phyloP scores from a whole-genome alignment of 2,113 vertebrate species.

The Melanerpes formicivorus region DNA sequence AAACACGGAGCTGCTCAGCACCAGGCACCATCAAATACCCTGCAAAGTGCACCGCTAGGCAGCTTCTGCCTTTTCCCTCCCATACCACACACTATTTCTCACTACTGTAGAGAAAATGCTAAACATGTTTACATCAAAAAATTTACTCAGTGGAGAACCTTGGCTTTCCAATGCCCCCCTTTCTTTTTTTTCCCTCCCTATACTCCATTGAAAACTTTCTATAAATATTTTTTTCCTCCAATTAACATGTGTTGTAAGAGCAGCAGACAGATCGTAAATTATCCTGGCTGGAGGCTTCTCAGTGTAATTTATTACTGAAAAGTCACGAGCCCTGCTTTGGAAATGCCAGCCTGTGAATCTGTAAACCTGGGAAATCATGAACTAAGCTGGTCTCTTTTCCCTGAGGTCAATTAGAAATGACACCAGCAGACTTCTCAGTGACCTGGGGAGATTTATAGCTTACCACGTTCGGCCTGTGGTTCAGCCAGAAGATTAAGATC shows the following conservation, averaged over 20 bases:
- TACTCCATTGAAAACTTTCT: neutral
- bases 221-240: conserved; percentile 40
- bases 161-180: neutral
- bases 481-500: conserved; percentile 69
- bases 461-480: conserved; percentile 23
- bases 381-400: conserved; percentile 54
- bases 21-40: neutral
- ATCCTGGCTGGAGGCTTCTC: conserved; percentile 31
- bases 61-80: neutral
- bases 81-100: neutral
- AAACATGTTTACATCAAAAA: neutral
- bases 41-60: neutral
- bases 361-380: conserved; percentile 58
- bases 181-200: neutral
- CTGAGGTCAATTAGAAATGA: conserved; percentile 68
- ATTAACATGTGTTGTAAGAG: conserved; percentile 36
- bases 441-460: conserved; percentile 70
- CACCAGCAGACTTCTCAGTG: conserved; percentile 56
- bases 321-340: neutral
- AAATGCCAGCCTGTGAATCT: conserved; percentile 58
- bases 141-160: neutral
- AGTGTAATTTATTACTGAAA: conserved; percentile 54
- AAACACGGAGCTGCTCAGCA: accelerated
- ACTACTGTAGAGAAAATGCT: neutral
- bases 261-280: conserved; percentile 52